Conservation (phyloP, 1,140 invertebrate genomes). For the Drepana arcuata region DNA sequence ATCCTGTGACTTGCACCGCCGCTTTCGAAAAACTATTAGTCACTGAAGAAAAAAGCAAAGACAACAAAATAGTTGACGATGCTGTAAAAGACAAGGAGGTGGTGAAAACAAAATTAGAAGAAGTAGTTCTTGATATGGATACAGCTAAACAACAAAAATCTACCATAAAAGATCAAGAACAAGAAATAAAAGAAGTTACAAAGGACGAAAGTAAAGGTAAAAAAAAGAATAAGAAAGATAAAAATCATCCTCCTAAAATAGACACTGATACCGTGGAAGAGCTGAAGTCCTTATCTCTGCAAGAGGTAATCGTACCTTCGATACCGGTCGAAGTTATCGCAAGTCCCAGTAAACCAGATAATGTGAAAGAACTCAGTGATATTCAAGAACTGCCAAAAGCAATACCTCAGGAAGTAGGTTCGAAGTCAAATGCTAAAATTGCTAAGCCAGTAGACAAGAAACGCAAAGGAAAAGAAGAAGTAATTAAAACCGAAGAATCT, state of each 20-base stretch:
- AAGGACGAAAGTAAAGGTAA: slow-evolving; percentile 18
- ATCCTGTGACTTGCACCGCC: slow-evolving; percentile 27
- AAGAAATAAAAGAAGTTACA: slow-evolving; percentile 3
- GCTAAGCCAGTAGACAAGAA: slow-evolving; percentile 53
- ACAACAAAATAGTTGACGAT: slow-evolving; percentile 1
- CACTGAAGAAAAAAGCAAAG: slow-evolving; percentile 4
- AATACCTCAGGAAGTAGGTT: slow-evolving; percentile 5
- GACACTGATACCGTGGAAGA: no score
- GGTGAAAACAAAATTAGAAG: no score
- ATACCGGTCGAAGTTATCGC: no score
- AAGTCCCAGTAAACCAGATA: no score
- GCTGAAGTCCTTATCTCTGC: no score
- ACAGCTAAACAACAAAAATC: no score
- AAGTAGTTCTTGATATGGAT: no score
- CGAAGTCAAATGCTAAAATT: slow-evolving; percentile 41
- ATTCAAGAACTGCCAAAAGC: background rate
- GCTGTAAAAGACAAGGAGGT: background rate
- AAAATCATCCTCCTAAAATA: slow-evolving; percentile 12
- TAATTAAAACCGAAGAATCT: background rate
- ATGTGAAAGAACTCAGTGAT: no score
- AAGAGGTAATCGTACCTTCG: no score
- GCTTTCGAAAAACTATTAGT: slow-evolving; percentile 37
- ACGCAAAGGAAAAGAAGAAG: slow-evolving; percentile 23
- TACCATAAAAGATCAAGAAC: background rate
- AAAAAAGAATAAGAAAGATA: slow-evolving; percentile 35